Percentiles rank a stretch among this genome's conserved stretches.
Conservation (phyloP, 2,888 invertebrate genomes). For the Euclidia mi region DNA sequence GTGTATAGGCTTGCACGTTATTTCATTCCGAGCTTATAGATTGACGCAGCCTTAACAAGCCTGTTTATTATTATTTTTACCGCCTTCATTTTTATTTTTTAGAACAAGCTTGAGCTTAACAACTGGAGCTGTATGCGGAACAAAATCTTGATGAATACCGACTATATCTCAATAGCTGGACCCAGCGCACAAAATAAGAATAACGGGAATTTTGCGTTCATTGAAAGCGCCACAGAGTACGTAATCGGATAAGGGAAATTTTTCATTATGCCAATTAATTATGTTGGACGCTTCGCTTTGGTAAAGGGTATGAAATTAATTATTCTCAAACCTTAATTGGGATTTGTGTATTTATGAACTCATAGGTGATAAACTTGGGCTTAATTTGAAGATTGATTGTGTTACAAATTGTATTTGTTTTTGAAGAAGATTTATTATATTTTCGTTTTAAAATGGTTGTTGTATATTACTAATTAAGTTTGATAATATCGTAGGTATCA, state of each 20-base stretch:
- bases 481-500: too few species aligned
- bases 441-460: too few species aligned
- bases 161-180: constrained; percentile 53
- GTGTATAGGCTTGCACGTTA: too few species aligned
- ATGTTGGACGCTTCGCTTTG: constrained; percentile 73
- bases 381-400: constrained; percentile 15
- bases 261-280: constrained; percentile 88
- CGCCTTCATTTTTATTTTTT: too few species aligned
- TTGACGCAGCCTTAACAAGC: too few species aligned
- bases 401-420: neutral
- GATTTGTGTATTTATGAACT: constrained; percentile 52
- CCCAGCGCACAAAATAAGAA: constrained; percentile 54
- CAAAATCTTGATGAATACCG: constrained; percentile 49
- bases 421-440: neutral
- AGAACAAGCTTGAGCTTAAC: too few species aligned
- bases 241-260: constrained; percentile 80
- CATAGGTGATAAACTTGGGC: constrained; percentile 44
- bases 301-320: constrained; percentile 79
- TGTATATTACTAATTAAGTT: too few species aligned
- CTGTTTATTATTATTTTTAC: too few species aligned
- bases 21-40: too few species aligned
- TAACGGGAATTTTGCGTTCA: constrained; percentile 70
- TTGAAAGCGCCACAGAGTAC: constrained; percentile 70
- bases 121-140: neutral
- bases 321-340: constrained; percentile 54